Percentiles rank a stretch among this genome's conserved stretches.
Conservation (phyloP, 2,888 invertebrate species). For the Nephrocerus scutellatus region DNA sequence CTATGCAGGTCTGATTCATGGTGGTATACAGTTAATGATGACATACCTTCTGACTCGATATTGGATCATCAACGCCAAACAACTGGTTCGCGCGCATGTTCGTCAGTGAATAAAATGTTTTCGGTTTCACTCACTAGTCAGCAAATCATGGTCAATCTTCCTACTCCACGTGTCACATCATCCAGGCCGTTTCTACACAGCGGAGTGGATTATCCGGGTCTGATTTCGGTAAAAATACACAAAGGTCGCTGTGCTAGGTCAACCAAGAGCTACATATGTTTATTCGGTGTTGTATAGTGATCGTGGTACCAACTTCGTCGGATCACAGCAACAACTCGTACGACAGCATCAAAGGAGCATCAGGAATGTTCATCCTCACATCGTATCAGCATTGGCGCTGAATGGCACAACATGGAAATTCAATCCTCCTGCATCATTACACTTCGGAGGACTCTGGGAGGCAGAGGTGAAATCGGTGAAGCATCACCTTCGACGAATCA, state of each 20-base stretch:
- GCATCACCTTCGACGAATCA: constrained; percentile 13
- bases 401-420: constrained; percentile 12
- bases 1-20: too few relatives aligned
- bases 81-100: too few relatives aligned
- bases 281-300: constrained; percentile 19
- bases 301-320: constrained; percentile 22
- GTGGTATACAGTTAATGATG: too few relatives aligned
- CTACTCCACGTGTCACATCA: constrained; percentile 10
- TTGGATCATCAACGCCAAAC: too few relatives aligned
- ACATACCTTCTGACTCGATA: too few relatives aligned
- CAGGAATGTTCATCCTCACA: too few relatives aligned
- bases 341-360: too few relatives aligned
- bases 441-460: constrained; percentile 21
- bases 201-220: constrained; percentile 22
- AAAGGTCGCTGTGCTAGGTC: constrained; percentile 7
- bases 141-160: constrained; percentile 24
- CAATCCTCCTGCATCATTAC: constrained; percentile 15
- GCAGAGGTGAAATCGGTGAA: constrained; percentile 18
- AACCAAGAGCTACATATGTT: constrained; percentile 18
- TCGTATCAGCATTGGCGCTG: too few relatives aligned
- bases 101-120: too few relatives aligned
- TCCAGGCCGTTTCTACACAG: constrained; percentile 18
- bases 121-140: too few relatives aligned
- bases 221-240: constrained; percentile 18
- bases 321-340: constrained; percentile 12